Percentiles rank a stretch among this genome's conserved stretches.
Conservation (phyloP, 92 coral and sea anemone species). For the Porites lobata region DNA sequence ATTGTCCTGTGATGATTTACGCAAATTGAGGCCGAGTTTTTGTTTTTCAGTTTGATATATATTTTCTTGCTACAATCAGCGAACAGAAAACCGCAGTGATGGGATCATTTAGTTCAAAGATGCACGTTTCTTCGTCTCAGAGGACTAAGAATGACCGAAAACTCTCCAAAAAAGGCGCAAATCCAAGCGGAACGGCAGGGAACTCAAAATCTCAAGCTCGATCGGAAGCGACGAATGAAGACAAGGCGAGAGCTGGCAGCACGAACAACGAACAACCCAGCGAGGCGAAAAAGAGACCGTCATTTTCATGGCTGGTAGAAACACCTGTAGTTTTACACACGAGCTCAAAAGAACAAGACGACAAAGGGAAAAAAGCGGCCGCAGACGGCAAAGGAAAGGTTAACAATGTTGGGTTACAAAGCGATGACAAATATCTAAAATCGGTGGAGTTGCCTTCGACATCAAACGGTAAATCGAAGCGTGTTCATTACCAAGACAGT, state of each 20-base stretch:
- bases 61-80: background rate
- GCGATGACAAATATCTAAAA: slow-evolving; percentile 13
- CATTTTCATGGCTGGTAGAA: slow-evolving; percentile 17
- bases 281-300: slow-evolving; percentile 4
- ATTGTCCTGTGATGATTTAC: too few relatives aligned
- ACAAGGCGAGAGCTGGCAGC: background rate
- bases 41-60: background rate
- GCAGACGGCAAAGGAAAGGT: background rate
- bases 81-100: background rate
- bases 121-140: background rate
- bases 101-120: slow-evolving; percentile 21
- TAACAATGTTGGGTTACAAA: background rate
- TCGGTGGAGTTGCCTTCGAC: background rate
- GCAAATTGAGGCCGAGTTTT: too few relatives aligned
- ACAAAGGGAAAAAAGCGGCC: slow-evolving; percentile 5
- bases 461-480: background rate
- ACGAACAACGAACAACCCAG: background rate
- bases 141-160: background rate
- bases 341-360: slow-evolving; percentile 6
- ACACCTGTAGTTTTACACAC: slow-evolving; percentile 14
- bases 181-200: background rate
- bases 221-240: background rate
- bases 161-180: background rate
- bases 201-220: background rate
- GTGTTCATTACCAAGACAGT: too few relatives aligned